These are phyloP conservation scores for Hydropsyche tenuis DNA, from an alignment of 1,140 invertebrate species.

Conservation along the genomic window DNA sequence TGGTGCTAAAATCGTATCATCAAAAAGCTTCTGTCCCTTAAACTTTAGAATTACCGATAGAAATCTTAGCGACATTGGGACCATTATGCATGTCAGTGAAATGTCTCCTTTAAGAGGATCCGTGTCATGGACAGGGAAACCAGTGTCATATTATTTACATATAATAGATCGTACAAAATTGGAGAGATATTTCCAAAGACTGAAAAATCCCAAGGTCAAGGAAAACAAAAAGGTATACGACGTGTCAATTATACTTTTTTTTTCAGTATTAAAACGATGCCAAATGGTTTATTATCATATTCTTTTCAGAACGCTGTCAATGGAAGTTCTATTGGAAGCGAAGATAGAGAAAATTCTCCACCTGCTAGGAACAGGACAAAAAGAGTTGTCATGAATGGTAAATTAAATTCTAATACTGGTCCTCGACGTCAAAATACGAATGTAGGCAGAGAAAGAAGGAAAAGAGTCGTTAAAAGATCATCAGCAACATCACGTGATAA, in stretches of 20 bases:
- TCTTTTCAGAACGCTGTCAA: conserved; percentile 43
- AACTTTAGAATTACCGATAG: conserved; percentile 97
- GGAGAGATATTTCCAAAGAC: conserved; percentile 93
- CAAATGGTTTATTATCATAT: neutral
- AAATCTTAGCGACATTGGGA: conserved; percentile 89
- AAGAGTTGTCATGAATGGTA: conserved; percentile 46
- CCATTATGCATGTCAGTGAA: conserved; percentile 97
- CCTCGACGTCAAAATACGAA: conserved; percentile 14
- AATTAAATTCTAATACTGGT: conserved; percentile 25
- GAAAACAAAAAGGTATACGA: conserved; percentile 66
- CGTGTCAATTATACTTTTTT: too few species aligned
- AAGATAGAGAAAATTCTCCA: conserved; percentile 48
- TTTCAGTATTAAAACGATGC: too few species aligned
- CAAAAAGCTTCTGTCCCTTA: conserved; percentile 96
- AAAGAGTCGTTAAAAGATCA: conserved; percentile 39
- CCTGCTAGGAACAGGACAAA: conserved; percentile 42
- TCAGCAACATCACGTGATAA: conserved; percentile 23
- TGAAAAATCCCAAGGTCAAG: conserved; percentile 86
- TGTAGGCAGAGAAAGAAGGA: conserved; percentile 39
- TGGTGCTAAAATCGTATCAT: conserved; percentile 96
- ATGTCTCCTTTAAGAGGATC: conserved; percentile 93
- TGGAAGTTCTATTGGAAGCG: conserved; percentile 44
- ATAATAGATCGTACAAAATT: conserved; percentile 95
- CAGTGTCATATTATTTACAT: conserved; percentile 97
- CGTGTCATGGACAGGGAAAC: conserved; percentile 98